Base-by-base conservation (phyloP, 2,888 invertebrate genomes). In the Tenthredo amoena region DNA sequence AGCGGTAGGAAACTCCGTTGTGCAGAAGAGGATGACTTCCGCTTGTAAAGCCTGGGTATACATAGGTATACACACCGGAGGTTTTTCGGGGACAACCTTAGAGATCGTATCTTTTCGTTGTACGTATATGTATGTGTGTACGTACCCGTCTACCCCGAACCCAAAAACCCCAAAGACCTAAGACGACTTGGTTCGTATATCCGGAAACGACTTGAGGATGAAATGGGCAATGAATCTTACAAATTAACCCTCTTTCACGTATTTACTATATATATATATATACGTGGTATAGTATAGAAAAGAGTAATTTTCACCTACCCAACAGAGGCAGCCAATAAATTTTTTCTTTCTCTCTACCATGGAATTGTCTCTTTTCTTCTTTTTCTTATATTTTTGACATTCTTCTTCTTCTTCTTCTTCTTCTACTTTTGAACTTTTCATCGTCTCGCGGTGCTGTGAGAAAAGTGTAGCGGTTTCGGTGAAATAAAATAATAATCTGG, bases 221-320 rank as follows among this genome's bases (percentile, higher is more conserved):
- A 74, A 74, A 74, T 43, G 40, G 72, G 77, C 81, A 81, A 81
- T 81, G 81, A 81, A 81, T 81, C 81, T 62, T 37, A 81, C 81
- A 81, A 81, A 81, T 81, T 81, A 81, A 81, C 81, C 55, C 77
- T 77, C 77, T 68, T 68, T 34, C 68, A 26, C 68, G 12, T 10
- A 68, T 68, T 68, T 34, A 68, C 55, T 55, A 71, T 18, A 9
- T 26, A 62, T 26, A 62, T 26, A 26, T 26, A 1, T 62, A 26
- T 26, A 26, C 26, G 62, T 47, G 12, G 62, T 62, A 34, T 3
- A 12, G 31, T 62, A 26, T 62, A 68, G 68, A 68, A 68, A 68
- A 68, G 68, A 4, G 18, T 34, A 34, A 68, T 68, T 68, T 31
- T 68, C 68, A 68, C 68, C 34, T 68, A 12, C 6, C 31, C 18